Evolutionary conservation across 1,140 invertebrate species (phyloP).

Genomic region (Pogonomyrmex californicus): DNA sequence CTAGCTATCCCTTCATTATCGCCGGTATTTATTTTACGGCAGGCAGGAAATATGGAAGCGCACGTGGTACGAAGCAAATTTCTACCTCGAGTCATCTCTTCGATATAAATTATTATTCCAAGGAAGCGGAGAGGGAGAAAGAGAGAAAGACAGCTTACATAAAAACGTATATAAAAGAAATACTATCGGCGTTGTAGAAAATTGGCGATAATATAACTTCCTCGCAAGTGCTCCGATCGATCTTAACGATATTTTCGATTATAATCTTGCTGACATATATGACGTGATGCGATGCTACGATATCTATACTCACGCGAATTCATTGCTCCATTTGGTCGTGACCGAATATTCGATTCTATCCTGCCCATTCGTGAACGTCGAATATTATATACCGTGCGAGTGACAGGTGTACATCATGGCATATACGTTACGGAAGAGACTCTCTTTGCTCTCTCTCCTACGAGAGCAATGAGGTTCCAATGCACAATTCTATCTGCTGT

Average conservation of each 20-base stretch:
- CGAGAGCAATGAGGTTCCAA: slow-evolving; percentile 36
- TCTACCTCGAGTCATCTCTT: background rate
- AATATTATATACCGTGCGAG: slow-evolving; percentile 46
- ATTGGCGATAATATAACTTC: slow-evolving; percentile 3
- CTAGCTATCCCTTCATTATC: slow-evolving; percentile 25
- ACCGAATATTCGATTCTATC: slow-evolving; percentile 23
- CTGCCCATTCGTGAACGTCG: background rate
- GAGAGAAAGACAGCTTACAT: background rate
- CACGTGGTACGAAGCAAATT: slow-evolving; percentile 13
- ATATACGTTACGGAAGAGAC: slow-evolving; percentile 41
- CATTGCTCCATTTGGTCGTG: slow-evolving; percentile 22
- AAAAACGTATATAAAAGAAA: background rate
- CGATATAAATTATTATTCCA: slow-evolving; percentile 55
- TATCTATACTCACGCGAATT: slow-evolving; percentile 15
- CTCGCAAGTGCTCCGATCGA: background rate
- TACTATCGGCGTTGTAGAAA: background rate
- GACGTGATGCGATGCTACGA: slow-evolving; percentile 18
- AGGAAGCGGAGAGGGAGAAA: too few relatives aligned
- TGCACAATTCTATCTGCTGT: slow-evolving; percentile 67
- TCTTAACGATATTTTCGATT: background rate
- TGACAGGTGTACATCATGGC: slow-evolving; percentile 70
- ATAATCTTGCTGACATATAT: background rate
- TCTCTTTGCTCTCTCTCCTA: slow-evolving; percentile 63
- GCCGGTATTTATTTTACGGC: slow-evolving; percentile 35
- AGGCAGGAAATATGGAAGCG: background rate